A percentile compares a stretch with the other conserved stretches of the same genome.
Conservation (phyloP, 2,888 invertebrate species). For the Rhagonycha lutea region DNA sequence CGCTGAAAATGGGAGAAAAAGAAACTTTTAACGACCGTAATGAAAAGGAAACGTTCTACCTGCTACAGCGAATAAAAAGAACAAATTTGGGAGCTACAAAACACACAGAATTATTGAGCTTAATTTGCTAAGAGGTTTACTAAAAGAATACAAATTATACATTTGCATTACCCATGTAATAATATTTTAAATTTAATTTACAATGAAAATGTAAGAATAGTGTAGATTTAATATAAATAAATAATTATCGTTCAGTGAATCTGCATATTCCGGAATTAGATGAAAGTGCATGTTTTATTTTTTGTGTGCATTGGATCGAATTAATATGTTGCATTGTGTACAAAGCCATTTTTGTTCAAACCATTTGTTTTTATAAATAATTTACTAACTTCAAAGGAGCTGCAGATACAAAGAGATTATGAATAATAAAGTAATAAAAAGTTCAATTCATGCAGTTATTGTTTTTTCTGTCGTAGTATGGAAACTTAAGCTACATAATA, state of each 20-base stretch:
- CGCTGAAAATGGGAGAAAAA: slow-evolving; percentile 34
- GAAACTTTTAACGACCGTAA: slow-evolving; percentile 43
- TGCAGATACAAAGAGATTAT: neutral
- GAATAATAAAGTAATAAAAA: neutral
- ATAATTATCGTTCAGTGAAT: neutral
- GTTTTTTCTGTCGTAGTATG: neutral
- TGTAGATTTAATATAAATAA: neutral
- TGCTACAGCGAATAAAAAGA: slow-evolving; percentile 32
- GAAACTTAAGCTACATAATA: neutral
- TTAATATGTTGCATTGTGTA: neutral
- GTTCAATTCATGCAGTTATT: neutral
- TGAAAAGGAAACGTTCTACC: slow-evolving; percentile 41
- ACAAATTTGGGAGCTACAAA: slow-evolving; percentile 29
- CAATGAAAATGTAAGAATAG: neutral
- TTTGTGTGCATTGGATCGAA: neutral
- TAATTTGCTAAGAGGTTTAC: slow-evolving; percentile 28
- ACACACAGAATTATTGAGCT: slow-evolving; percentile 31
- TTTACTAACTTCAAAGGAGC: neutral
- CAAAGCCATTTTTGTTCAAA: neutral
- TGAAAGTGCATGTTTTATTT: neutral
- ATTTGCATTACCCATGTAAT: slow-evolving; percentile 15
- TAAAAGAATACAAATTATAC: slow-evolving; percentile 29
- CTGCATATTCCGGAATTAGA: neutral
- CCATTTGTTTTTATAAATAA: neutral
- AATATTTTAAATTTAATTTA: neutral